Evolutionary conservation across 2,113 vertebrate species (phyloP), one percentile per base, ranked within the genome.

Genomic region (Muntiacus reevesi): DNA sequence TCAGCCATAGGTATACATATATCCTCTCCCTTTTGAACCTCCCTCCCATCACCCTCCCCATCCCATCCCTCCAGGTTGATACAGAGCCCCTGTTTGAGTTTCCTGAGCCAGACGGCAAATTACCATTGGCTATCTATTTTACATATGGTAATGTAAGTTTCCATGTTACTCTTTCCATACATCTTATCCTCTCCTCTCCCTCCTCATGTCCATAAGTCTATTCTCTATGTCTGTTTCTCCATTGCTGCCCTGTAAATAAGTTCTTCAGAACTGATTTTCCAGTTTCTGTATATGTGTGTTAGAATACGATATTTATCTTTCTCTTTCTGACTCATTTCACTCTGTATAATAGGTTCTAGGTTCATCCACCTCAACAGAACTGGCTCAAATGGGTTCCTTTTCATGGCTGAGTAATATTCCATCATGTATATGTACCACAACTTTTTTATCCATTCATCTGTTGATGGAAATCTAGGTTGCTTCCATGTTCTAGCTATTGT

Each of bases 301-400:
- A 64, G 33, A 64, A n/a, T n/a, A 64, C 0, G 0, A n/a, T 4
- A 17, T n/a, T 16, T n/a, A n/a, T n/a, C 30, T 64, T n/a, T n/a
- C 15, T 64, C 30, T 64, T 64, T n/a, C 15, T 2, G 4, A 17
- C 30, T 17, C 30, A 64, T 3, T n/a, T 64, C 62, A 64, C 30
- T n/a, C 7, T 17, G 3, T n/a, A 64, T 64, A n/a, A 17, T 64
- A n/a, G 16, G 3, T 17, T 64, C 62, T n/a, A n/a, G 62, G 30
- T n/a, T n/a, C 62, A 64, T 17, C 30, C 30, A 64, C 30, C 62
- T 64, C 7, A n/a, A n/a, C 62, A 64, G 62, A 64, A n/a, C 62
- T n/a, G 30, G 17, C 62, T 64, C 30, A 64, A n/a, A n/a, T n/a
- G 15, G 8, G 30, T 33, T 64, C 15, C 15, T n/a, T 64, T 64